A percentile compares a stretch with the other conserved stretches of the same genome.
Conservation (phyloP, 2,797 vertebrate species). For the Cossypha polioptera region DNA sequence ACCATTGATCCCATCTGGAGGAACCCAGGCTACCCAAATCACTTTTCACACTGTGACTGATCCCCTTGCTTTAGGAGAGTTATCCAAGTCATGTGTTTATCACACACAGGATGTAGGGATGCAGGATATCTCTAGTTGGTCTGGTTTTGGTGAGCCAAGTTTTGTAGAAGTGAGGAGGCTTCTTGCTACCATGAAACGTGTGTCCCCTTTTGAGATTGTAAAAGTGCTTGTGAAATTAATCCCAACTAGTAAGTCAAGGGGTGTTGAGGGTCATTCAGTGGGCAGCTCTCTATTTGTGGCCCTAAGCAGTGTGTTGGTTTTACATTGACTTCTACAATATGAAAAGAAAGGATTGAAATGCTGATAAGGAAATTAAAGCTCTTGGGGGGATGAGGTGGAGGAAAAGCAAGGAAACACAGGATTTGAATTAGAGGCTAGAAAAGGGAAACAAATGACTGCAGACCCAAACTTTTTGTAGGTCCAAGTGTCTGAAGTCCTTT, state of each 20-base stretch:
- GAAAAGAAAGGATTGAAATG: background rate
- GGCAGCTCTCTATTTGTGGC: background rate
- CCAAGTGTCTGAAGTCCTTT: background rate
- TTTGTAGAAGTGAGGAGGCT: background rate
- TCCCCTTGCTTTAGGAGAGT: background rate
- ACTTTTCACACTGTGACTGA: background rate
- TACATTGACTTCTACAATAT: background rate
- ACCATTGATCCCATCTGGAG: background rate
- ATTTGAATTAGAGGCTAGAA: background rate
- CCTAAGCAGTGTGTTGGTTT: conserved; percentile 1
- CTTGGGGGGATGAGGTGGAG: background rate
- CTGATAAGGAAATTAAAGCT: background rate
- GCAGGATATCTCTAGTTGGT: background rate
- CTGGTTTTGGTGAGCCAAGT: background rate
- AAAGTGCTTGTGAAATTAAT: conserved; percentile 40
- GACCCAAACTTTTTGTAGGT: background rate
- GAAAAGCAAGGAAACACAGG: background rate
- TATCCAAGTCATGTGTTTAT: background rate
- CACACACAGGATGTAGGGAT: rapidly evolving
- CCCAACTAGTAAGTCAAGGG: background rate
- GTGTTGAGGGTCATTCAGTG: background rate
- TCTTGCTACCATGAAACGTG: background rate
- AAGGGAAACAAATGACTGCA: background rate
- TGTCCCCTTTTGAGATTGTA: background rate
- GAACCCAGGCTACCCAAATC: background rate